These are phyloP conservation scores for Chionomys nivalis DNA, from an alignment of 2,113 vertebrate species.

Conservation along the genomic window DNA sequence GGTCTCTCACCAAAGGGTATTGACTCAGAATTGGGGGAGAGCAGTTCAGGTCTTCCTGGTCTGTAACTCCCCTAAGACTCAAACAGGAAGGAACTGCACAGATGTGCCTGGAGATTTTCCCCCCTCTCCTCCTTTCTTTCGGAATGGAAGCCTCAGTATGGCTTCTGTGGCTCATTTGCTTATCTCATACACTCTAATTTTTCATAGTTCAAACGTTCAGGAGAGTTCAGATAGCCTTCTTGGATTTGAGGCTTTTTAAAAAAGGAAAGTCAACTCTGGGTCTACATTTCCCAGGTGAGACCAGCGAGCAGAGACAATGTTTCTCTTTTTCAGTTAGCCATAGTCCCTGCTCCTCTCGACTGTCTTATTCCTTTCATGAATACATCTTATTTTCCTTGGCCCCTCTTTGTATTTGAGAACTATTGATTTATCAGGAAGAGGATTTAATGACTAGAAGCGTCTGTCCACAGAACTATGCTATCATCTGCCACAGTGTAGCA, in stretches of 20 bases:
- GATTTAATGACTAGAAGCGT: neutral
- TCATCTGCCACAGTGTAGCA: neutral
- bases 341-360: neutral
- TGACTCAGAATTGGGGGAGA: neutral
- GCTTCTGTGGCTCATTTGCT: neutral
- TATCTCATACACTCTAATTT: neutral
- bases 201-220: neutral
- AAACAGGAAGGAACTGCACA: neutral
- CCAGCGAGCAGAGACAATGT: neutral
- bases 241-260: neutral
- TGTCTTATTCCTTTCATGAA: neutral
- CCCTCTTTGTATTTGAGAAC: neutral
- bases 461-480: neutral
- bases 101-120: neutral
- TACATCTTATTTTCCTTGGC: neutral
- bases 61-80: neutral
- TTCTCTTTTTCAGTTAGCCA: neutral
- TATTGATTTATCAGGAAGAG: constrained; percentile 16
- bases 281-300: neutral
- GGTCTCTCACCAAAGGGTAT: neutral
- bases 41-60: neutral
- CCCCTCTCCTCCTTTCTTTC: neutral
- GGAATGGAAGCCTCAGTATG: neutral
- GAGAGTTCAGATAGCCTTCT: neutral
- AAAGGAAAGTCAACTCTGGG: neutral